Percentiles rank a stretch among this genome's conserved stretches.
Evolutionary conservation across 2,888 invertebrate species (phyloP).

Genomic region (Rhodophaea formosa): DNA sequence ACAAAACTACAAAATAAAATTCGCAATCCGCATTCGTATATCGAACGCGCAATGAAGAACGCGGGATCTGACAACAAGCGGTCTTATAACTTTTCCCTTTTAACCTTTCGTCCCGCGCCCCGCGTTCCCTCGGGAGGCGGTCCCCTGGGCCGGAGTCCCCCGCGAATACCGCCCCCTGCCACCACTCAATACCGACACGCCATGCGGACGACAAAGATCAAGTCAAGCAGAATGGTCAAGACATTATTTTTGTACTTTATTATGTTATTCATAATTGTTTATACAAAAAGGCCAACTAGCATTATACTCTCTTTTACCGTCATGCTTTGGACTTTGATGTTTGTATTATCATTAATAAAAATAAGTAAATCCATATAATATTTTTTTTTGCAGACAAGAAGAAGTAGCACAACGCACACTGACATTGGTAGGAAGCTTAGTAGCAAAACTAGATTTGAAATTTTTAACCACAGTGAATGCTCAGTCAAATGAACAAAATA

Average conservation of each 20-base stretch:
- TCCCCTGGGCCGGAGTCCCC: constrained; percentile 77
- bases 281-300: no score
- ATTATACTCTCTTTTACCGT: no score
- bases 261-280: no score
- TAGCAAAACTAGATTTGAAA: no score
- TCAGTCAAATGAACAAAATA: no score
- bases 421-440: no score
- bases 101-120: constrained; percentile 69
- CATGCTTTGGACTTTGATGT: no score
- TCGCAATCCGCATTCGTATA: constrained; percentile 62
- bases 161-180: constrained; percentile 60
- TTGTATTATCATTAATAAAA: no score
- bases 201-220: constrained; percentile 74
- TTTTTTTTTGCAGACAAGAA: no score
- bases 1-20: constrained; percentile 32
- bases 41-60: constrained; percentile 59
- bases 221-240: constrained; percentile 38
- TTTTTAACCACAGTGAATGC: no score
- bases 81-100: constrained; percentile 81
- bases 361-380: no score
- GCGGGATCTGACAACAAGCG: constrained; percentile 76
- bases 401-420: no score
- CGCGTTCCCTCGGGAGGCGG: constrained; percentile 77
- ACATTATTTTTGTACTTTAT: constrained; percentile 24
- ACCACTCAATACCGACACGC: constrained; percentile 81